Evolutionary conservation across 2,888 invertebrate species (phyloP), one percentile per base, ranked within the genome.

Genomic region (Ectobius pallidus): DNA sequence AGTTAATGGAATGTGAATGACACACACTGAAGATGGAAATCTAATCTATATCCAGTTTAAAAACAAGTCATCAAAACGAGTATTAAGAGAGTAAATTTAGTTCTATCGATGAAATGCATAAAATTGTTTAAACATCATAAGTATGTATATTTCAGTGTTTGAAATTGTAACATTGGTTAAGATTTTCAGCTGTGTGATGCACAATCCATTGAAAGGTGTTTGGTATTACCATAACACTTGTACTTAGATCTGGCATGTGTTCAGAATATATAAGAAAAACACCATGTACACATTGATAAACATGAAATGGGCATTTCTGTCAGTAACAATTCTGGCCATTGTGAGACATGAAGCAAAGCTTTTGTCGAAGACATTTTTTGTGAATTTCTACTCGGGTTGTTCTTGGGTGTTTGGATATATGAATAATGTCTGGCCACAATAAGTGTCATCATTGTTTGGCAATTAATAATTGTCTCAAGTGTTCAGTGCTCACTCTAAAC

Each of bases 1-100:
- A 25, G 49, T n/a, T 46, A 74, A 70, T 74, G 72, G 72, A 72
- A 58, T 74, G 72, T 74, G 74, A 44, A 72, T 74, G 27, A 70
- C 71, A 69, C 52, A 65, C 39, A 46, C 34, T 69, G 58, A 62
- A 20, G 62, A 30, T 46, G 18, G 58, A 46, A 30, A 46, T 32
- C 6, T 30, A n/a, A 58, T 30, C n/a, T 58, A 30, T 7, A 22
- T n/a, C 30, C 27, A n/a, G 58, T 27, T 30, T 1, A 58, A 30
- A 58, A 25, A 30, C 52, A 6, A 52, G 30, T 30, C 58, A 58
- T 58, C 16, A n/a, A 14, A 3, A 30, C 27, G 16, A n/a, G n/a
- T n/a, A n/a, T n/a, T n/a, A n/a, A n/a, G n/a, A 30, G 58, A 25
- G n/a, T 58, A n/a, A 58, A 58, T n/a, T n/a, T n/a, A n/a, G n/a